Evolutionary conservation across 1,140 invertebrate genomes (phyloP).

Genomic region (Rhyzopertha dominica): DNA sequence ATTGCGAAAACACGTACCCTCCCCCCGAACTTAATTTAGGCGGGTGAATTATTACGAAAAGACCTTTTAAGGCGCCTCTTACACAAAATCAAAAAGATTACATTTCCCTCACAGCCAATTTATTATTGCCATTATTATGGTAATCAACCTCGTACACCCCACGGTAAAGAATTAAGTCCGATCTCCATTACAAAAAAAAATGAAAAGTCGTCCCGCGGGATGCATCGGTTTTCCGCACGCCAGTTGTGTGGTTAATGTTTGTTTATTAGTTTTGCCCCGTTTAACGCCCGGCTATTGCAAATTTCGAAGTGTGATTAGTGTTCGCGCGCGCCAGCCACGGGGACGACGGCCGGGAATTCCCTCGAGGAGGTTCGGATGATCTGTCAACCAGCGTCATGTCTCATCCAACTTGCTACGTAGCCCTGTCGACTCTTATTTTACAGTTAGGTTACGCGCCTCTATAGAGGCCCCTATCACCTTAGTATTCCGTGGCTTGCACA

Average conservation of each 20-base stretch:
- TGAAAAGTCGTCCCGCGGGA: slow-evolving; percentile 8
- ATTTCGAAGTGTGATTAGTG: neutral
- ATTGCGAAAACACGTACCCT: no score
- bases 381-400: slow-evolving; percentile 30
- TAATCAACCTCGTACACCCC: no score
- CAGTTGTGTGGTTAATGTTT: neutral
- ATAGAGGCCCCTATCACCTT: slow-evolving; percentile 19
- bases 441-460: slow-evolving; percentile 17
- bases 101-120: no score
- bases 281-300: neutral
- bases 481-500: slow-evolving; percentile 14
- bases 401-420: slow-evolving; percentile 24
- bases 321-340: neutral
- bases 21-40: no score
- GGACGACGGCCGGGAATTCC: slow-evolving; percentile 16
- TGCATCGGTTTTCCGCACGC: neutral
- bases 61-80: no score
- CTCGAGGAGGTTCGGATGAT: slow-evolving; percentile 27
- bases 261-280: neutral
- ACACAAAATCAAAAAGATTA: no score
- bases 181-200: slow-evolving; percentile 7
- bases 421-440: slow-evolving; percentile 33
- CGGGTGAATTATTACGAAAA: no score
- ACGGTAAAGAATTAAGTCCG: no score
- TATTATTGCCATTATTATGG: no score